These are phyloP conservation scores for Phortica variegata DNA, from an alignment of 1,140 invertebrate genomes.

Conservation along the genomic window DNA sequence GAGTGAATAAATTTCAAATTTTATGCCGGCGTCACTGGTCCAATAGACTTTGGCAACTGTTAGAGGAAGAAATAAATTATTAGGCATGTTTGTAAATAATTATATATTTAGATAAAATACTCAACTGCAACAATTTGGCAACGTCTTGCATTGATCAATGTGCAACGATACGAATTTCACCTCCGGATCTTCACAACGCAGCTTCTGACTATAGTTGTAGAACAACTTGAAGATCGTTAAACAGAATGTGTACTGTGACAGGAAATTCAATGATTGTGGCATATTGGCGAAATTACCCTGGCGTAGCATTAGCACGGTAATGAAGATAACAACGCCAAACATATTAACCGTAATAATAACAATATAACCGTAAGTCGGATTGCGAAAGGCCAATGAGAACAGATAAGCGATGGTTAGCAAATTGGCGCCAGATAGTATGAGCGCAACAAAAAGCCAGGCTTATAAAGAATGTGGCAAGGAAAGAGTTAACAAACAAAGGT, in stretches of 20 bases:
- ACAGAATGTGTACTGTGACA: conserved; percentile 15
- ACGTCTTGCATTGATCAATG: conserved; percentile 9
- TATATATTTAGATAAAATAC: too few species aligned
- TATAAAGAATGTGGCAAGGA: too few species aligned
- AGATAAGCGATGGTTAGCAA: conserved; percentile 17
- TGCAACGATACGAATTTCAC: conserved; percentile 23
- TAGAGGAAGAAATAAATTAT: too few species aligned
- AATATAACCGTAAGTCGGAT: conserved; percentile 9
- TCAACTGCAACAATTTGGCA: conserved; percentile 37
- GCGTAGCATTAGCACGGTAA: background rate
- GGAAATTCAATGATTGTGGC: background rate
- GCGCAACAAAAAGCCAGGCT: conserved; percentile 10
- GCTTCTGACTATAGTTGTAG: conserved; percentile 4
- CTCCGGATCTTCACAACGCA: conserved; percentile 15
- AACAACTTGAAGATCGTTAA: conserved; percentile 22
- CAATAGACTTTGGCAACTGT: too few species aligned
- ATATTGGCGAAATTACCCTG: accelerated
- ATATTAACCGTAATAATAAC: conserved; percentile 1
- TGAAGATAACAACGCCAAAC: conserved; percentile 15
- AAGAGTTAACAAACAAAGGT: background rate
- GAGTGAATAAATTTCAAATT: too few species aligned
- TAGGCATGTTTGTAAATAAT: too few species aligned
- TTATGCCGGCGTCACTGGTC: too few species aligned
- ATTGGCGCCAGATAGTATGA: conserved; percentile 7
- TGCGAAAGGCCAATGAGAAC: background rate